Percentiles rank a stretch among this genome's conserved stretches.
phyloP scores from a whole-genome alignment of 2,113 vertebrate species.

The Clarias batrachus region DNA sequence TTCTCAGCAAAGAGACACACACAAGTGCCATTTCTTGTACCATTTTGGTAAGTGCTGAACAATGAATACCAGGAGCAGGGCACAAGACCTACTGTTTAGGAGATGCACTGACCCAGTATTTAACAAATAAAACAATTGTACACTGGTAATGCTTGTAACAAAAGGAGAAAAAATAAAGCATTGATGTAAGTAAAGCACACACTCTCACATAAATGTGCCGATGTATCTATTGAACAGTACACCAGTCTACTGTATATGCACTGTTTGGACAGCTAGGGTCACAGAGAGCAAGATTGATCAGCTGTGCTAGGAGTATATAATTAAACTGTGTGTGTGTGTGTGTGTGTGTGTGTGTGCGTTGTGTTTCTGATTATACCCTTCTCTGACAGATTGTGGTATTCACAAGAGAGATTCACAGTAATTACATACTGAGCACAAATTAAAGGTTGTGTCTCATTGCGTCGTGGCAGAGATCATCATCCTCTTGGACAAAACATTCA shows the following conservation, averaged over 20 bases:
- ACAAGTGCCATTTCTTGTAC: too few relatives aligned
- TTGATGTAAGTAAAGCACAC: neutral
- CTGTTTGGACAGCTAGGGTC: neutral
- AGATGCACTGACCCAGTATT: too few relatives aligned
- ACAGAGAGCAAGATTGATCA: conserved; percentile 13
- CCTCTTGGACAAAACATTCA: conserved; percentile 10
- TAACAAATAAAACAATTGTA: neutral
- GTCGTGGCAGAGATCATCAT: conserved; percentile 17
- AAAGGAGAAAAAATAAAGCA: neutral
- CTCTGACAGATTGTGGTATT: conserved; percentile 22
- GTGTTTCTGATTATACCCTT: conserved; percentile 33
- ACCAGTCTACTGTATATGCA: neutral
- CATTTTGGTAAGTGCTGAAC: too few relatives aligned
- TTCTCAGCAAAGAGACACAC: too few relatives aligned
- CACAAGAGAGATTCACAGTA: conserved; percentile 23
- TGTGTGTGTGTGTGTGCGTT: neutral
- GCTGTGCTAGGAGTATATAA: conserved; percentile 13
- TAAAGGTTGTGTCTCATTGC: conserved; percentile 31
- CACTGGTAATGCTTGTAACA: neutral
- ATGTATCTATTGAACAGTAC: neutral
- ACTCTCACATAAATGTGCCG: neutral
- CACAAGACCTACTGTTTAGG: too few relatives aligned
- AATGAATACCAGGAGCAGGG: too few relatives aligned
- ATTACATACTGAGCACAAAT: conserved; percentile 32
- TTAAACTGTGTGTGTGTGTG: neutral